A percentile compares a stretch with the other conserved stretches of the same genome.
Evolutionary conservation across 2,113 vertebrate species (phyloP).

Genomic region (Oreochromis spilurus): DNA sequence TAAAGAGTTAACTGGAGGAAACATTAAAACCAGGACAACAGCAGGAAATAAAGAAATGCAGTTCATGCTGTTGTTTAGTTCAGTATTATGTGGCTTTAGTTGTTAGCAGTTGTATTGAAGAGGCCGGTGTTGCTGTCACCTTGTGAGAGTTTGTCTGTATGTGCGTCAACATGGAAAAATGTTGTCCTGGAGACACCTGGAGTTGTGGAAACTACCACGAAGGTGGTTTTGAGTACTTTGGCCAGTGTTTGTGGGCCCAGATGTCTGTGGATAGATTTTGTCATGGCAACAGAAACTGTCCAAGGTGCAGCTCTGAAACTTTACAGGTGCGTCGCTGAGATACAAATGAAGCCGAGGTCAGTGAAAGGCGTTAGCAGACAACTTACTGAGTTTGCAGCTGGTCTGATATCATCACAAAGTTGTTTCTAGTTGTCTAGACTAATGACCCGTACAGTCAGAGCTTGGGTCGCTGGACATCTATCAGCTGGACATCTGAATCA

Average conservation of each 20-base stretch:
- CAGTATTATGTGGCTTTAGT: not conserved
- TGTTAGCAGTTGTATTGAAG: not conserved
- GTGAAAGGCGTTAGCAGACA: accelerated
- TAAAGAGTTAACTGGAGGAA: not conserved
- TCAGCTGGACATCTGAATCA: not conserved
- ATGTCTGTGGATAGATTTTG: not conserved
- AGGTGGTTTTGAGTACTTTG: not conserved
- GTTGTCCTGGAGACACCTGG: not conserved
- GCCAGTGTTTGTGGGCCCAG: not conserved
- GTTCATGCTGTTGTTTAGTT: not conserved
- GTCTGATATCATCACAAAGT: not conserved
- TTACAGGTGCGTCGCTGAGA: not conserved
- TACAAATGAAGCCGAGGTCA: not conserved
- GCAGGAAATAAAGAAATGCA: not conserved
- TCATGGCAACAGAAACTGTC: not conserved
- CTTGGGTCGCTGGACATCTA: not conserved
- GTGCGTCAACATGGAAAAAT: accelerated
- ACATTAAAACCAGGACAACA: not conserved
- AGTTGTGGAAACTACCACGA: accelerated
- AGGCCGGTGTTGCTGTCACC: accelerated
- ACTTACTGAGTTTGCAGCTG: not conserved
- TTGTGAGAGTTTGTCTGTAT: not conserved
- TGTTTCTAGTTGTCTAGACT: accelerated
- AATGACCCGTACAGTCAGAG: not conserved
- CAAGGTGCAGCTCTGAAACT: accelerated